Conservation (phyloP, 1,140 invertebrate genomes). For the Zaprionus vittiger region DNA sequence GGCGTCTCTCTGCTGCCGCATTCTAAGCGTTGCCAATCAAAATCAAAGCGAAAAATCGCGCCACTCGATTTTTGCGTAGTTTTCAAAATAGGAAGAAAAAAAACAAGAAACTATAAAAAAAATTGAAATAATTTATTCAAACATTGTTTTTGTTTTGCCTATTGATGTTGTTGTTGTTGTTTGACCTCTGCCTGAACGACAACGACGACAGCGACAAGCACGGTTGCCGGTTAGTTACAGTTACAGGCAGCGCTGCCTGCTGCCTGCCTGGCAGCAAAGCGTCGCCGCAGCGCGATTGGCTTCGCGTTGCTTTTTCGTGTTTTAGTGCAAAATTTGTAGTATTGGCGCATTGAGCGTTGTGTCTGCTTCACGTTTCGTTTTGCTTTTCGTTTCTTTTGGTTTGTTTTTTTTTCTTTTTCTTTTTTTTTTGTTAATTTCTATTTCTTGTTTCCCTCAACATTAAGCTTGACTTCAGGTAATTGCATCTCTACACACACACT, state of each 20-base stretch:
- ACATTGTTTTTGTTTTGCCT: constrained; percentile 21
- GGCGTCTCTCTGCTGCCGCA: background rate
- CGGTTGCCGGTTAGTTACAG: constrained; percentile 40
- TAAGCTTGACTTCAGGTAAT: constrained; percentile 46
- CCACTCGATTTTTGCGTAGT: constrained; percentile 49
- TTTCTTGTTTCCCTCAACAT: constrained; percentile 18
- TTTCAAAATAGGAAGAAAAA: constrained; percentile 5
- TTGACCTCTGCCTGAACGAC: background rate
- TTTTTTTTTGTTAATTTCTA: constrained; percentile 9
- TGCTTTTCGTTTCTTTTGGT: constrained; percentile 16
- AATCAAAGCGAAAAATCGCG: constrained; percentile 45
- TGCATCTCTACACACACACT: constrained; percentile 21
- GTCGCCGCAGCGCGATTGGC: constrained; percentile 32
- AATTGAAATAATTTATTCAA: constrained; percentile 15
- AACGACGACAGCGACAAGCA: background rate
- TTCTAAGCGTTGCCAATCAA: constrained; percentile 38
- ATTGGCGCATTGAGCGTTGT: constrained; percentile 64
- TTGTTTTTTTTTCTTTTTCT: constrained; percentile 9
- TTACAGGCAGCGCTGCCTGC: constrained; percentile 48
- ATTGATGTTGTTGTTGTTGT: constrained; percentile 5
- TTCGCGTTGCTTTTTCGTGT: constrained; percentile 26
- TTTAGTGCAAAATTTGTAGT: constrained; percentile 62
- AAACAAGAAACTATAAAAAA: constrained; percentile 1
- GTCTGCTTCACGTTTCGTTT: constrained; percentile 48
- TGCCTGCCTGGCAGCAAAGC: constrained; percentile 8